Evolutionary conservation across 1,140 invertebrate genomes (phyloP).

Genomic region (Nylanderia fulva): DNA sequence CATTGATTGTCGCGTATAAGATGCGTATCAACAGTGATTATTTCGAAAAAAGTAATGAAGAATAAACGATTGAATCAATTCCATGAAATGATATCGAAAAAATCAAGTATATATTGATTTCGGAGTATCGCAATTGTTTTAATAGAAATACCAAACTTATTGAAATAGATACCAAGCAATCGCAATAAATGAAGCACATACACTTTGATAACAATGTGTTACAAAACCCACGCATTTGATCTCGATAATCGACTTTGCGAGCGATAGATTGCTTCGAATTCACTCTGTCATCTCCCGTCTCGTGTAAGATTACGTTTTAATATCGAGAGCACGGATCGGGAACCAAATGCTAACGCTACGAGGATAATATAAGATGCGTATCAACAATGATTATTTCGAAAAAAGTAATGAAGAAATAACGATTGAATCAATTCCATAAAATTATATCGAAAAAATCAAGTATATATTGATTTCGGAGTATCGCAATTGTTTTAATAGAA

Average conservation of each 20-base stretch:
- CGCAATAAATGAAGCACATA: too few species aligned
- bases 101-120: background rate
- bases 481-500: constrained; percentile 9
- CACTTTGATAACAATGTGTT: too few species aligned
- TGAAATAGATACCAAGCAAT: background rate
- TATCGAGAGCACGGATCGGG: constrained; percentile 45
- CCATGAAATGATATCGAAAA: constrained; percentile 17
- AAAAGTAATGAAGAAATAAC: background rate
- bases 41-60: background rate
- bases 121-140: background rate
- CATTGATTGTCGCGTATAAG: background rate
- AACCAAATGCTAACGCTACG: background rate
- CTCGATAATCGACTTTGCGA: constrained; percentile 61
- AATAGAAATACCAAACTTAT: background rate
- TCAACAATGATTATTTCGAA: background rate
- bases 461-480: background rate
- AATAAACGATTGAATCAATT: background rate
- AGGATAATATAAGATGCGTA: background rate
- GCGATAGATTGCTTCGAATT: constrained; percentile 23
- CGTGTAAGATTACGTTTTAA: constrained; percentile 59
- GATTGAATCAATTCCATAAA: background rate
- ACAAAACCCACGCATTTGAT: constrained; percentile 25
- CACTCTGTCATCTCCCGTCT: background rate
- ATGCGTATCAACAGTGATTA: background rate
- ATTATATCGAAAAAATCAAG: constrained; percentile 25